Conservation (phyloP, 1,140 invertebrate genomes). For the Solen grandis region DNA sequence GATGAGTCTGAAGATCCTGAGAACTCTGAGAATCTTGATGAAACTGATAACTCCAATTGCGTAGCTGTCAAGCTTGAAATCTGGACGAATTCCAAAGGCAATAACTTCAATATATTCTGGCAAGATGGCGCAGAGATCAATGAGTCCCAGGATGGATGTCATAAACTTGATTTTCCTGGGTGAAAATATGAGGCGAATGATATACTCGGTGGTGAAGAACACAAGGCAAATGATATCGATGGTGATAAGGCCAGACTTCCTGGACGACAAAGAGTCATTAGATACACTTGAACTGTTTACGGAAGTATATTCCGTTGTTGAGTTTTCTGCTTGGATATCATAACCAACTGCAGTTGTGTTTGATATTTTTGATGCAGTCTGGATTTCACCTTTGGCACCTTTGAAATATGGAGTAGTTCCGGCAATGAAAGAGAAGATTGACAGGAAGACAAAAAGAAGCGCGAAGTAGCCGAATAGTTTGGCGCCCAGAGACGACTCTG, state of each 20-base stretch:
- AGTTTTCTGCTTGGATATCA: too few species aligned
- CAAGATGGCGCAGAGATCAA: constrained; percentile 79
- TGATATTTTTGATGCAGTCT: too few species aligned
- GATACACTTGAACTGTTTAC: too few species aligned
- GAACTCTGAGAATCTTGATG: constrained; percentile 60
- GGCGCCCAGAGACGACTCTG: constrained; percentile 33
- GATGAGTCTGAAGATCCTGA: constrained; percentile 64
- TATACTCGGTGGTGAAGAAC: constrained; percentile 81
- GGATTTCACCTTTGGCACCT: too few species aligned
- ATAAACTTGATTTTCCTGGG: constrained; percentile 79
- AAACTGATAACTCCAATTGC: constrained; percentile 40
- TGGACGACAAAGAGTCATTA: too few species aligned
- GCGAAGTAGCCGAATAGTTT: constrained; percentile 59
- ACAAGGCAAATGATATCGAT: constrained; percentile 77
- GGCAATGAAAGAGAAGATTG: constrained; percentile 67
- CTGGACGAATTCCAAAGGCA: constrained; percentile 36
- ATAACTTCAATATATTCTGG: constrained; percentile 73
- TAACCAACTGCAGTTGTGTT: too few species aligned
- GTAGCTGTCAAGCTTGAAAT: neutral
- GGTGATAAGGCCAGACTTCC: too few species aligned
- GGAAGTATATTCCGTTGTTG: too few species aligned
- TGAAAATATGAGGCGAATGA: constrained; percentile 76
- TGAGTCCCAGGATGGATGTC: constrained; percentile 81
- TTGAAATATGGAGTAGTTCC: constrained; percentile 53
- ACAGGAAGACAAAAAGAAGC: constrained; percentile 57